These are phyloP conservation scores for Ophioninae sp. DNA, from an alignment of 2,888 invertebrate genomes.

Conservation along the genomic window DNA sequence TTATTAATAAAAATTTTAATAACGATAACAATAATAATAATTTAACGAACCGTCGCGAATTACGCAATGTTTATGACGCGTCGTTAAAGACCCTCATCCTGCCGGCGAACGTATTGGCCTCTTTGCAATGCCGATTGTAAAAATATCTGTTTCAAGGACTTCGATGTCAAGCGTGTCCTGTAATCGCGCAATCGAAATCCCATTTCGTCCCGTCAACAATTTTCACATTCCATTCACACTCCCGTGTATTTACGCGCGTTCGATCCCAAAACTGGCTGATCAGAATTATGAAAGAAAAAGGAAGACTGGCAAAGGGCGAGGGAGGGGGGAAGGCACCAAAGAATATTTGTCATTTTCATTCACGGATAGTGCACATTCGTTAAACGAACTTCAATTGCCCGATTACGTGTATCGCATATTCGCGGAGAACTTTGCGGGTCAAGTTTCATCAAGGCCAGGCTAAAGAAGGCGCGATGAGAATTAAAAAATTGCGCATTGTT, in stretches of 20 bases:
- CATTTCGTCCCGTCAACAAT: slow-evolving; percentile 3
- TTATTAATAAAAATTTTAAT: too few species aligned
- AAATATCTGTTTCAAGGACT: slow-evolving; percentile 51
- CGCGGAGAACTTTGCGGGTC: slow-evolving; percentile 16
- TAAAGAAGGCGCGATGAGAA: slow-evolving; percentile 6
- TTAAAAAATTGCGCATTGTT: slow-evolving; percentile 8
- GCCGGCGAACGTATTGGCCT: slow-evolving; percentile 30
- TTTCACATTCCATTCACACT: slow-evolving; percentile 1
- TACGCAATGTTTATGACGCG: not conserved
- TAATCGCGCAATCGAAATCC: slow-evolving; percentile 2
- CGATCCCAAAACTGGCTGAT: not conserved
- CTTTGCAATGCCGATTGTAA: slow-evolving; percentile 22
- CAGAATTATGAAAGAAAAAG: too few species aligned
- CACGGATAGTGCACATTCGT: slow-evolving; percentile 9
- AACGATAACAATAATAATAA: not conserved
- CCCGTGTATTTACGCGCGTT: not conserved
- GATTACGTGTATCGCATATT: slow-evolving; percentile 1
- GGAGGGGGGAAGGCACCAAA: not conserved
- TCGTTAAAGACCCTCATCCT: not conserved
- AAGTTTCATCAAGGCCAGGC: slow-evolving; percentile 32
- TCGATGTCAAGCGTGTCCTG: not conserved
- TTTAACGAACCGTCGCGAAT: not conserved
- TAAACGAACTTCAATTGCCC: slow-evolving; percentile 57
- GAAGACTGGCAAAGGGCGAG: not conserved
- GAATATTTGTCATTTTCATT: slow-evolving; percentile 34